Percentiles rank a stretch among this genome's conserved stretches.
These are phyloP conservation scores for Cherax quadricarinatus DNA, from an alignment of 1,140 invertebrate species.

Conservation along the genomic window DNA sequence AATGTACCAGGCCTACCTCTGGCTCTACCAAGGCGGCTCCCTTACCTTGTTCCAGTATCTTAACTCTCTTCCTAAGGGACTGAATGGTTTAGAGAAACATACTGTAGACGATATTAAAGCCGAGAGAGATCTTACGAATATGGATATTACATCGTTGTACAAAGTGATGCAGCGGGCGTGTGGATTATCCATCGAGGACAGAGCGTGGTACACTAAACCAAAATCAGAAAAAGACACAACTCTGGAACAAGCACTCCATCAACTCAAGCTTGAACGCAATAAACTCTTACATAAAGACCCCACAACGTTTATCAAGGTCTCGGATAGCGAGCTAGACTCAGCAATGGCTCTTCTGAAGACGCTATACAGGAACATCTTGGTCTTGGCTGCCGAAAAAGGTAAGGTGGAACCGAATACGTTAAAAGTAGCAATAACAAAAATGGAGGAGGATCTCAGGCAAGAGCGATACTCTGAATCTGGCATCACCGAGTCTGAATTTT, in stretches of 20 bases:
- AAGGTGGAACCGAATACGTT: neutral
- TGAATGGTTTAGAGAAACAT: neutral
- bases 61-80: neutral
- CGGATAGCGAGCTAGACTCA: slow-evolving; percentile 7
- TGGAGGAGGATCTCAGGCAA: neutral
- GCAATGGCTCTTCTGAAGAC: neutral
- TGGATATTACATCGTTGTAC: slow-evolving; percentile 21
- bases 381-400: neutral
- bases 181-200: neutral
- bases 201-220: neutral
- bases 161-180: neutral
- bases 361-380: neutral
- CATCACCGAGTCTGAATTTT: neutral
- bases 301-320: neutral
- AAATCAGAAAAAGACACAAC: neutral
- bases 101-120: neutral
- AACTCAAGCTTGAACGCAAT: neutral
- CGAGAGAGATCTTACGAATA: neutral
- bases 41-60: neutral
- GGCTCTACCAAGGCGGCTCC: slow-evolving; percentile 34
- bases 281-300: neutral
- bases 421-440: neutral
- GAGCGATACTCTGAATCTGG: neutral
- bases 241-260: neutral
- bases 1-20: neutral